Conservation (phyloP, 1,140 invertebrate species). For the Drosophila virilis region DNA sequence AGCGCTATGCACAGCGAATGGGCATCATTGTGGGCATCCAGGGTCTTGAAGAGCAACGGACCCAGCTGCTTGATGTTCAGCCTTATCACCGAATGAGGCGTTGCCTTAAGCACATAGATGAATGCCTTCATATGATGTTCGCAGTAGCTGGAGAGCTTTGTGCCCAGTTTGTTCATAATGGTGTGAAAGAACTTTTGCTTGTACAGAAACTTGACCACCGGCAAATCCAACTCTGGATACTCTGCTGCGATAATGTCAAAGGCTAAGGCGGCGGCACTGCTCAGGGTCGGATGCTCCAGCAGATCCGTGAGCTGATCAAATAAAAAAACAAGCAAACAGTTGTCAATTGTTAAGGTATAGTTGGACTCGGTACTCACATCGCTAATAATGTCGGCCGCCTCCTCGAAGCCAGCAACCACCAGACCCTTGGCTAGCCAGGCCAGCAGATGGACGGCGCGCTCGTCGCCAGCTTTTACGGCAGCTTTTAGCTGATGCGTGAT, state of each 20-base stretch:
- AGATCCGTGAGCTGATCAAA: conserved; percentile 68
- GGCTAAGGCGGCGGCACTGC: conserved; percentile 62
- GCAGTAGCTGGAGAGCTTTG: conserved; percentile 84
- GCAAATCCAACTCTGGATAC: conserved; percentile 76
- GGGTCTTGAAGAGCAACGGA: conserved; percentile 88
- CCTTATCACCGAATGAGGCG: conserved; percentile 87
- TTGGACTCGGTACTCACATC: conserved; percentile 51
- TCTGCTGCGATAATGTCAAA: conserved; percentile 79
- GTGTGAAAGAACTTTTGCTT: conserved; percentile 88
- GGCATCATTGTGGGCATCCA: conserved; percentile 86
- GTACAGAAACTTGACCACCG: conserved; percentile 84
- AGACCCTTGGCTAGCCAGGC: conserved; percentile 80
- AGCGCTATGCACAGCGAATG: conserved; percentile 86
- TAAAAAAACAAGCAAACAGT: neutral
- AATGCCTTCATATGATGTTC: conserved; percentile 87
- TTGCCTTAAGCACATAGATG: conserved; percentile 87
- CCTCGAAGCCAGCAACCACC: conserved; percentile 68
- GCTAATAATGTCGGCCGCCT: conserved; percentile 73
- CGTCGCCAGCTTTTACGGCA: conserved; percentile 68
- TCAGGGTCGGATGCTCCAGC: conserved; percentile 74
- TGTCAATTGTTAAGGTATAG: neutral
- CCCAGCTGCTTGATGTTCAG: conserved; percentile 88
- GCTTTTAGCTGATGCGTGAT: conserved; percentile 51
- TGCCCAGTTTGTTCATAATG: conserved; percentile 84
- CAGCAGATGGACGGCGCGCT: conserved; percentile 69